phyloP scores from a whole-genome alignment of 2,113 vertebrate genomes.

The Caranx ignobilis region DNA sequence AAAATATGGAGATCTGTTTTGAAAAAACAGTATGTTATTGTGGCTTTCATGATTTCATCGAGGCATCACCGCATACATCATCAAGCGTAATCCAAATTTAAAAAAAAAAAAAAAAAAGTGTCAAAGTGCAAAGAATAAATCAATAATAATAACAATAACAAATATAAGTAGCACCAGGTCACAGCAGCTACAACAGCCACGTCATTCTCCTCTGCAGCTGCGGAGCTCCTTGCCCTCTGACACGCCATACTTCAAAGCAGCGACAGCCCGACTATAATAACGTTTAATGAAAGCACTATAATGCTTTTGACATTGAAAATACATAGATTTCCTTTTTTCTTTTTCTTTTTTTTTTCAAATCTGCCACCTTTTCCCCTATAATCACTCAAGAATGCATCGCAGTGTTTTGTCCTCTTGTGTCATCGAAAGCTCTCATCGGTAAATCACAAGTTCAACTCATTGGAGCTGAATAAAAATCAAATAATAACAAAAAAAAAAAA shows the following conservation, averaged over 20 bases:
- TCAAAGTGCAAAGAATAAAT: conserved; percentile 20
- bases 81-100: not conserved
- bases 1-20: not conserved
- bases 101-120: not conserved
- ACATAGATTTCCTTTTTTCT: conserved; percentile 36
- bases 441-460: conserved; percentile 47
- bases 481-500: conserved; percentile 7
- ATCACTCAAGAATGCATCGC: conserved; percentile 22
- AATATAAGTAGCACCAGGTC: not conserved
- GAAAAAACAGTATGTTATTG: not conserved
- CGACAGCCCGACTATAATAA: conserved; percentile 11
- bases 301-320: conserved; percentile 61
- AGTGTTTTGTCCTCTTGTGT: conserved; percentile 19
- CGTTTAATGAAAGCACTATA: conserved; percentile 20
- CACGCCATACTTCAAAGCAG: conserved; percentile 14
- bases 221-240: conserved; percentile 40
- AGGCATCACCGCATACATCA: not conserved
- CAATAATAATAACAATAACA: not conserved
- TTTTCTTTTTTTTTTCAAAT: conserved; percentile 39
- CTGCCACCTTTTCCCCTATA: conserved; percentile 5
- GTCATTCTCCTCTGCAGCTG: conserved; percentile 8
- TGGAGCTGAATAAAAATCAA: conserved; percentile 32
- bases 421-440: conserved; percentile 40
- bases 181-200: conserved; percentile 15
- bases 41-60: not conserved